These are phyloP conservation scores for Fistularia tabacaria DNA, from an alignment of 2,797 vertebrate genomes.

Conservation along the genomic window DNA sequence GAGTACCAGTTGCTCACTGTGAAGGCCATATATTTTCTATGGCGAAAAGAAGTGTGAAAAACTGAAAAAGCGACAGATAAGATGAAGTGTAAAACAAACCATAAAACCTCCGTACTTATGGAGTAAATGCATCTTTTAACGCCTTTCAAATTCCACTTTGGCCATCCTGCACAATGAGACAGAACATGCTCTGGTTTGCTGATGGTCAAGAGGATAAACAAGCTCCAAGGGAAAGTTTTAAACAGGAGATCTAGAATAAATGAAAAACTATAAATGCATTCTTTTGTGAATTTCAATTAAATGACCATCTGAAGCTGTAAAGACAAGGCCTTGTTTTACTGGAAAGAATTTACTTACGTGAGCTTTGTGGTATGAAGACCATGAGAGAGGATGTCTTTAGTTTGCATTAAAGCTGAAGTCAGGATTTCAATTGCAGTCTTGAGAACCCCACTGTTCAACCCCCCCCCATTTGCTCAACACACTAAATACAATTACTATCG, in stretches of 20 bases:
- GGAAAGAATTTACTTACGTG: conserved; percentile 3
- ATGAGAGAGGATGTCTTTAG: no score
- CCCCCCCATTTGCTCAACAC: no score
- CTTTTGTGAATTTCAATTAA: conserved; percentile 4
- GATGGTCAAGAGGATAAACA: conserved; percentile 35
- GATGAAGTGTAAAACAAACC: conserved; percentile 13
- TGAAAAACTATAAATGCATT: no score
- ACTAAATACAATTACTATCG: no score
- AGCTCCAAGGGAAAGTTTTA: conserved; percentile 26
- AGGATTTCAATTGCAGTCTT: no score
- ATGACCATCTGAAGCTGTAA: conserved; percentile 6
- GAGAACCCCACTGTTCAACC: no score
- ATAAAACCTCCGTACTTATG: conserved; percentile 7
- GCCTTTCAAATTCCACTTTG: conserved; percentile 15
- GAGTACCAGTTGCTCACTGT: neutral
- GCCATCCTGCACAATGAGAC: conserved; percentile 7
- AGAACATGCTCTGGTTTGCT: conserved; percentile 31
- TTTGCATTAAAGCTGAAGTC: no score
- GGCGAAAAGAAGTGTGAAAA: neutral
- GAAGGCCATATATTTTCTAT: neutral
- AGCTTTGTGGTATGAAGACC: conserved; percentile 2
- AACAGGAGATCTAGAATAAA: conserved; percentile 6
- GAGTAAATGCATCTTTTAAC: conserved; percentile 18
- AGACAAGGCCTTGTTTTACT: conserved; percentile 1
- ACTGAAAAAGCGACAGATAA: neutral